Evolutionary conservation across 1,140 invertebrate species (phyloP), one percentile per base, ranked within the genome.

Genomic region (Drosophila parabipectinata): DNA sequence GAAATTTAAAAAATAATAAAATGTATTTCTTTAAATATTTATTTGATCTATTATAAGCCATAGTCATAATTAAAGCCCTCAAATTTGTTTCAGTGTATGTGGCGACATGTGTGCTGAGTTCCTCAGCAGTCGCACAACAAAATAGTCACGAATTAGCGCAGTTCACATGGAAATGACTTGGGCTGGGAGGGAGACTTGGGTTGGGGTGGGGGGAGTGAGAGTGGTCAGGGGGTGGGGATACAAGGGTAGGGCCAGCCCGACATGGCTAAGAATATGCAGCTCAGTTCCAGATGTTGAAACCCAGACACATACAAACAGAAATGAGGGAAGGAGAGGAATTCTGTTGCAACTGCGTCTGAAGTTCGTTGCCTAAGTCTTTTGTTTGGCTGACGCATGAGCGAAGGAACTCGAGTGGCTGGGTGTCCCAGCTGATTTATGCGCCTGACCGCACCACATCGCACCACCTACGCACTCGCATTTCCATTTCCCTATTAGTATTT

Each of bases 361-460:
- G 83, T 88, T 88, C 67, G 83, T 88, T 83, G 83, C 79, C 72
- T 74, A 88, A 88, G 83, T 88, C 83, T 88, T 88, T 88, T 88
- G 79, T 88, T 88, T 45, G 63, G 60, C 71, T 88, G 83, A 87
- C 82, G 83, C 83, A 87, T 82, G 79, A 79, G 71, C 77, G 69
- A 77, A 71, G 73, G 81, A 67, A 67, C 55, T 61, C 61, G 77
- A 81, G 60, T 74, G 81, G 47, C 62, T 59, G 76, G 61, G 41
- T 80, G 69, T 72, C 81, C 66, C 55, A 53, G 69, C 78, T 85
- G 82, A 87, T 85, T 85, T 85, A 85, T 88, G 72, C 67, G 79
- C 79, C 85, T 83, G 82, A 83, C 83, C 79, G 67, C 57, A 54
- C 41, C 41, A 71, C 56, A 72, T 55, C 57, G 45, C 71, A 55